A percentile compares a stretch with the other conserved stretches of the same genome.
These are phyloP conservation scores for Enteromius anoplus DNA, from an alignment of 2,797 vertebrate genomes.

Conservation along the genomic window DNA sequence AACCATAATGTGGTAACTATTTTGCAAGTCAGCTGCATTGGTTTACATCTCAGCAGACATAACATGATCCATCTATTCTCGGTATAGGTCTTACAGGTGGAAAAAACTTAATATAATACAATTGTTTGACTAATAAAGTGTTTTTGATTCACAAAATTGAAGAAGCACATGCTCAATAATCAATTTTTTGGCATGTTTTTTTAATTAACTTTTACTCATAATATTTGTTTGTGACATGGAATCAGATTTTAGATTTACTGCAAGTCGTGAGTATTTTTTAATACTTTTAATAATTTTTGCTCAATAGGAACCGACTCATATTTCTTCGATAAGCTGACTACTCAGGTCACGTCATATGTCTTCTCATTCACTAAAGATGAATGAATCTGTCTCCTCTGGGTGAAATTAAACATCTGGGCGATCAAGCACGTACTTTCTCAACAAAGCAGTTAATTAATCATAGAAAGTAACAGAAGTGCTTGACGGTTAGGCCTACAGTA, in stretches of 20 bases:
- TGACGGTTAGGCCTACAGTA: background rate
- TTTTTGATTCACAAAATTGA: background rate
- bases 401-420: background rate
- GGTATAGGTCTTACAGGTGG: background rate
- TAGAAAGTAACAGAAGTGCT: background rate
- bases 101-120: background rate
- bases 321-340: background rate
- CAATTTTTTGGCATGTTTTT: background rate
- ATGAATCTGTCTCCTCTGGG: background rate
- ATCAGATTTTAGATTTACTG: background rate
- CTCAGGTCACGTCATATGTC: background rate
- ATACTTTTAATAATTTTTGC: background rate
- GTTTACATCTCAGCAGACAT: background rate
- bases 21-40: background rate
- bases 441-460: background rate
- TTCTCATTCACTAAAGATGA: background rate
- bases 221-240: background rate
- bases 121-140: background rate
- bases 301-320: background rate
- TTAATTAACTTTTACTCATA: background rate
- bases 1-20: background rate
- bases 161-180: background rate
- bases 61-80: background rate
- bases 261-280: background rate
- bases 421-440: background rate